Evolutionary conservation across 1,140 invertebrate species (phyloP), one percentile per base, ranked within the genome.

Genomic region (Vanessa atalanta): DNA sequence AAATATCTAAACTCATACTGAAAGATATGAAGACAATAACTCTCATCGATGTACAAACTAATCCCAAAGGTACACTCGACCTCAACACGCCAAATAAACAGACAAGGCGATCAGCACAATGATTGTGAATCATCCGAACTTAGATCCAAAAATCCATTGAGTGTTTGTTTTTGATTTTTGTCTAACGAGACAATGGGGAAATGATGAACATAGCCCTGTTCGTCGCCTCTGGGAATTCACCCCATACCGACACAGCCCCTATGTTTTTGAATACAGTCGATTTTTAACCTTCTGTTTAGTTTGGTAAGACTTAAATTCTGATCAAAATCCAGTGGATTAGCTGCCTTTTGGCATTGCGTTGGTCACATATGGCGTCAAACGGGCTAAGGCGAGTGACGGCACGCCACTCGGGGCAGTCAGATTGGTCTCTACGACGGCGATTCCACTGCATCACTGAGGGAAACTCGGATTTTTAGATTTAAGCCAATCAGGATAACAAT

Each of bases 111-210:
- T 88, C 82, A 81, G 80, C 79, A 73, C 84, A 86, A 87, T 90
- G 76, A 90, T 90, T 77, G 81, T 83, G 85, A 89, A 87, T 92
- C 85, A 92, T 89, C 79, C 79, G 74, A 74, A 88, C 85, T 89
- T 88, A 88, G 87, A 85, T 79, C 86, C 87, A 82, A 89, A 90
- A 92, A 92, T 91, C 88, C 85, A 84, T 76, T 53, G 83, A 88
- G 85, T 91, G 90, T 92, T 92, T 92, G 89, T 91, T 92, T 92
- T 92, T 92, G 90, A 92, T 92, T 92, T 92, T 91, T 91, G 90
- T 92, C 87, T 92, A 92, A 91, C 90, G 90, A 92, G 90, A 92
- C 90, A 92, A 92, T 92, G 88, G 90, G 90, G 90, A 91, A 91
- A 92, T 91, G 89, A 92, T 91, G 90, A 92, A 88, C 86, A 84